Conservation (phyloP, 1,140 invertebrate species). For the Saxidomus purpurata region DNA sequence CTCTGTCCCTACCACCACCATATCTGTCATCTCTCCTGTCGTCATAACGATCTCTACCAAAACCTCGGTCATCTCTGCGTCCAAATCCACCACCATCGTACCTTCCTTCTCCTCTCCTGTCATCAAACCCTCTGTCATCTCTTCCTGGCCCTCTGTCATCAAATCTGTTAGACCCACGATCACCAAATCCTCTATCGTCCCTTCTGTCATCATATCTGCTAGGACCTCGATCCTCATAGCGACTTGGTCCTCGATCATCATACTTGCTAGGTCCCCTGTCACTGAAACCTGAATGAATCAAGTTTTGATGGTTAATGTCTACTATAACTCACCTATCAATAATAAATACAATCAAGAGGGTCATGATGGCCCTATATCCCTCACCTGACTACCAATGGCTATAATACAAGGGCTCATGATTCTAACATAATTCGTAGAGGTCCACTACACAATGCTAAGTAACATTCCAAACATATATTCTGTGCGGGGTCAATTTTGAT, state of each 20-base stretch:
- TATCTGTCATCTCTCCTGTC: conserved; percentile 44
- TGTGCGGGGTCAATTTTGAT: no score
- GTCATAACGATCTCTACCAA: conserved; percentile 33
- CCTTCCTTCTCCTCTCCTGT: not conserved
- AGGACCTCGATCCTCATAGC: conserved; percentile 41
- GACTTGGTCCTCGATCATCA: conserved; percentile 44
- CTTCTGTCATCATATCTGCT: conserved; percentile 47
- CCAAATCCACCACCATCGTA: conserved; percentile 39
- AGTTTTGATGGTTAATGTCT: no score
- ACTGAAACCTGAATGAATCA: conserved; percentile 15
- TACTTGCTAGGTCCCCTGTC: conserved; percentile 16
- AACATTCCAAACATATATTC: no score
- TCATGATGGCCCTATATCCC: no score
- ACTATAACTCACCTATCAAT: no score
- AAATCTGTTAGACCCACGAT: conserved; percentile 7
- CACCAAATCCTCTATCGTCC: conserved; percentile 40
- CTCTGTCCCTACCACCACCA: conserved; percentile 3
- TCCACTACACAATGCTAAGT: no score
- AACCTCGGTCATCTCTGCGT: not conserved
- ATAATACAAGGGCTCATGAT: no score
- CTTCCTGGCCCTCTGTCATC: conserved; percentile 22
- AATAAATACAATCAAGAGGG: no score
- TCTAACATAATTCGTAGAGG: no score
- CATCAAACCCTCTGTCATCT: conserved; percentile 7
- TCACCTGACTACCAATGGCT: no score